Evolutionary conservation across 1,140 invertebrate genomes (phyloP).

Genomic region (Steinernema feltiae): DNA sequence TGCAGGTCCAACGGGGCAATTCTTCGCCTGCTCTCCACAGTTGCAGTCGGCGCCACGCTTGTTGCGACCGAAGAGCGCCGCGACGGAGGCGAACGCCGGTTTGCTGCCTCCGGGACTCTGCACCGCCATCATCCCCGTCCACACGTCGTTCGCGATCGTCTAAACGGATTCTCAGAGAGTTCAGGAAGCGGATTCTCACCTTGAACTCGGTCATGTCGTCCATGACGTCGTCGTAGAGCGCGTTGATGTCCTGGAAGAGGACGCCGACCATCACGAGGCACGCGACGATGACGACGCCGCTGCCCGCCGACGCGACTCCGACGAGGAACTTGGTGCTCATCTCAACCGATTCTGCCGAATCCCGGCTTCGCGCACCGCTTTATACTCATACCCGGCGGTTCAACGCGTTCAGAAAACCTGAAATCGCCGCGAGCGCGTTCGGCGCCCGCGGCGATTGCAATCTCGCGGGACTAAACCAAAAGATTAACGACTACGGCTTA

Average conservation of each 20-base stretch:
- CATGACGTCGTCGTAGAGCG: conserved; percentile 39
- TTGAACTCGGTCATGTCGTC: conserved; percentile 38
- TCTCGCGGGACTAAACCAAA: no score
- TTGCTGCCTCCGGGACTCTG: neutral
- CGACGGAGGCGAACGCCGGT: neutral
- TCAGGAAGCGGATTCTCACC: no score
- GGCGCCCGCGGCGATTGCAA: no score
- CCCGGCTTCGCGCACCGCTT: no score
- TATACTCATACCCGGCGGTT: no score
- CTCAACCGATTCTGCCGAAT: no score
- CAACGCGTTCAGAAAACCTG: no score
- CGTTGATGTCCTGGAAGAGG: conserved; percentile 39
- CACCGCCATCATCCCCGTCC: neutral
- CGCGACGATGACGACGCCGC: conserved; percentile 31
- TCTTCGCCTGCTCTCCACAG: neutral
- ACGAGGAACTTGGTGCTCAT: conserved; percentile 35
- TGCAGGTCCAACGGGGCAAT: conserved; percentile 31
- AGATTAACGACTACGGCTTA: no score
- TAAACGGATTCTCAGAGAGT: no score
- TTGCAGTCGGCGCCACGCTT: neutral
- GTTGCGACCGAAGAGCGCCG: neutral
- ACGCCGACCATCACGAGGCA: conserved; percentile 24
- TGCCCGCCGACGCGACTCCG: conserved; percentile 18
- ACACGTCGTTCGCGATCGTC: neutral
- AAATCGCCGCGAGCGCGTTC: no score